Conservation (phyloP, 2,113 vertebrate species). For the Lutjanus erythropterus region DNA sequence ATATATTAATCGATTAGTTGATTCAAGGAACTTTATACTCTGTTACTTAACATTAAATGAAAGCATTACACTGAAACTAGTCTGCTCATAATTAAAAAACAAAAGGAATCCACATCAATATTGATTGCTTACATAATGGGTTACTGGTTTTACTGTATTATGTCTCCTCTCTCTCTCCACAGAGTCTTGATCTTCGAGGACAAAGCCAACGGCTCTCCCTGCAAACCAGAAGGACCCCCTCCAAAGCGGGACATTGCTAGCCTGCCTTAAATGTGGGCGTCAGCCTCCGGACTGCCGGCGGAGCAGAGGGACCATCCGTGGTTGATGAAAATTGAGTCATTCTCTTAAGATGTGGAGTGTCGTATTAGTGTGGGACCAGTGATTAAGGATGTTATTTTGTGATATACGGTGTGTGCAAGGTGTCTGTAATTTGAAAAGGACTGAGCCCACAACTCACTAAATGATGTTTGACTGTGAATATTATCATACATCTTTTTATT, state of each 20-base stretch:
- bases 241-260: slow-evolving; percentile 97
- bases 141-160: too few species aligned
- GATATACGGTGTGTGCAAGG: slow-evolving; percentile 56
- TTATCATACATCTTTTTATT: slow-evolving; percentile 48
- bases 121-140: too few species aligned
- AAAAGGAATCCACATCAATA: too few species aligned
- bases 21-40: neutral
- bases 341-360: slow-evolving; percentile 66
- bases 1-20: neutral
- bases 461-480: slow-evolving; percentile 80
- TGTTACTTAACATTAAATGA: too few species aligned
- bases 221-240: slow-evolving; percentile 90
- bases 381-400: slow-evolving; percentile 67
- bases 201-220: slow-evolving; percentile 89
- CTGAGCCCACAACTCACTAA: slow-evolving; percentile 62
- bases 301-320: slow-evolving; percentile 49
- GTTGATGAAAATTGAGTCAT: slow-evolving; percentile 46
- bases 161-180: slow-evolving; percentile 40
- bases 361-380: slow-evolving; percentile 71
- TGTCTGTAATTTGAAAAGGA: slow-evolving; percentile 63
- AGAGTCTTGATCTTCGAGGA: slow-evolving; percentile 98
- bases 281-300: slow-evolving; percentile 18
- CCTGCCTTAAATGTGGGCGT: slow-evolving; percentile 88
- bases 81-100: too few species aligned
- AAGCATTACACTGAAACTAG: too few species aligned